Base-by-base conservation (phyloP, 2,797 vertebrate species). In the Hypotaenidia okinawae region DNA sequence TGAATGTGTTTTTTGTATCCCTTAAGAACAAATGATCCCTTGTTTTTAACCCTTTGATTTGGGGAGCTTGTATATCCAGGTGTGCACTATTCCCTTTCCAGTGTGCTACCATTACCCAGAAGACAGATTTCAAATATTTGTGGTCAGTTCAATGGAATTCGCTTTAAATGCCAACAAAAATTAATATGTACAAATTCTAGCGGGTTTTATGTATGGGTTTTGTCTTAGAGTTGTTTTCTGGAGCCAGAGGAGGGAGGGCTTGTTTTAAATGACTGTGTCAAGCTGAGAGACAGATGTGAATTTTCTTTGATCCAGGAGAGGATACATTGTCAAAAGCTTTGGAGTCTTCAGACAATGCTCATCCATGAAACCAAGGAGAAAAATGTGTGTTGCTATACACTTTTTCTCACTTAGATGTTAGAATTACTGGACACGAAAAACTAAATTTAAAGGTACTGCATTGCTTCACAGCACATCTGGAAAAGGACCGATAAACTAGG, bases 31-130 rank as follows among this genome's bases (percentile, higher is more conserved):
- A 97, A 87, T 49, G 94, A 92, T 75, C 88, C 95, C 86, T 97
- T 97, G 94, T 94, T 87, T 97, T 97, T 97, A 97, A 95, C 94
- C 88, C 96, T 94, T 97, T 95, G 88, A 89, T 94, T 96, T 54
- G 70, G 43, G 30, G 21, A 81, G 55, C 93, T 90, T 94, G 89
- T 91, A 58, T 95, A 91, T 94, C 93, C 96, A 97, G 95, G 95
- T 97, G 96, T 81, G 78, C 82, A 13, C 84, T 7, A 16, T 74
- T 93, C 84, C 82, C 51, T 92, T 90, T 92, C 68, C 84, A 86
- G 27, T 91, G 88, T 94, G 92, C 81, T 93, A 32, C 51, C 54
- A 28, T 74, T 94, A 72, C 79, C 72, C 95, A 87, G 51, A 75
- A 92, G 93, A 93, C 41, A 90, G 43, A 75, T 94, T 96, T 94